Evolutionary conservation across 2,888 invertebrate genomes (phyloP), one percentile per base, ranked within the genome.

Genomic region (Chymomyza amoena): DNA sequence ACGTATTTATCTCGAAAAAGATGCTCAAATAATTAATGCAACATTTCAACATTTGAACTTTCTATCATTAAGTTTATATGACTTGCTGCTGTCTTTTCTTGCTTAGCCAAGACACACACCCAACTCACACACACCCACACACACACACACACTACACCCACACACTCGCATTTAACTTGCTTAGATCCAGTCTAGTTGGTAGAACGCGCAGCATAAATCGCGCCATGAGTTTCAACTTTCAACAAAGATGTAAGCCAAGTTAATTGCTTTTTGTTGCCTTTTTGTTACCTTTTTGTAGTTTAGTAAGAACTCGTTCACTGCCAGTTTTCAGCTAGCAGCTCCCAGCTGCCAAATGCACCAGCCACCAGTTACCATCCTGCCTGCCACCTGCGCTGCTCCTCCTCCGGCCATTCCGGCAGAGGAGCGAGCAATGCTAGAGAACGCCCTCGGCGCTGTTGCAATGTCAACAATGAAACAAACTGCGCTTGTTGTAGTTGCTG

Each of bases 231-330:
- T 79, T 75, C 85, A 81, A 83, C 83, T 83, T 83, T 83, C 85
- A 85, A 85, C 83, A 83, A 83, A 83, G 86, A 84, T 84, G 86
- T 86, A 84, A 84, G 84, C 84, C 86, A 84, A 84, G 84, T 84
- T 84, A 84, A 84, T 84, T 84, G 84, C 84, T 84, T 84, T 84
- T 84, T 84, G 84, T 86, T 86, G 84, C 84, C 32, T 32, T 32
- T 75, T 74, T 78, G 81, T 83, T 79, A 75, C 79, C 78, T 80
- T 76, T 76, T 74, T 71, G 59, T 13, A 25, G 1, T 20, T 3
- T 25, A 45, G 32, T 32, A 45, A 45, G 6, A 45, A 32, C 39
- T 45, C 39, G 39, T 45, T 10, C 39, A 13, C 13, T 45, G 39
- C 39, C 39, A 45, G 39, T 13, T 45, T 65, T 61, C 68, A 56